phyloP scores from a whole-genome alignment of 2,888 invertebrate genomes.

The Lathronympha strigana region DNA sequence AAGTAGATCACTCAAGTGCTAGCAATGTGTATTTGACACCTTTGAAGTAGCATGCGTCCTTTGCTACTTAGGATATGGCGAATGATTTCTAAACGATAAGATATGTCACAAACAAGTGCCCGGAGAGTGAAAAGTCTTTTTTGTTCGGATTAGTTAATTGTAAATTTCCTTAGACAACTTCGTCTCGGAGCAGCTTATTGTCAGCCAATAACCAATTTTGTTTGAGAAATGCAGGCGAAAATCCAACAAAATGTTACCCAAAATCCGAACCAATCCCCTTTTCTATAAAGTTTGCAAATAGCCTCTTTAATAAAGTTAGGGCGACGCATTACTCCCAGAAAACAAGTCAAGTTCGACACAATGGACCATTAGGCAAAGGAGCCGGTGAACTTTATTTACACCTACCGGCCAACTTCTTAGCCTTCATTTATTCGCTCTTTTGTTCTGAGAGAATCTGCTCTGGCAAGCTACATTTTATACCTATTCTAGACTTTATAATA shows the following conservation, averaged over 20 bases:
- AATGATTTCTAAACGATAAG: no score
- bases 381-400: conserved; percentile 69
- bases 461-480: conserved; percentile 6
- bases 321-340: conserved; percentile 43
- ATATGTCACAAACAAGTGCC: no score
- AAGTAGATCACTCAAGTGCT: no score
- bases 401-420: conserved; percentile 42
- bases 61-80: no score
- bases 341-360: conserved; percentile 59
- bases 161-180: background rate
- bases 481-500: background rate
- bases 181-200: conserved; percentile 5
- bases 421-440: conserved; percentile 43
- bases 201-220: conserved; percentile 30
- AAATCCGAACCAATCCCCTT: conserved; percentile 38
- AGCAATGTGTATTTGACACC: no score
- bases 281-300: conserved; percentile 40
- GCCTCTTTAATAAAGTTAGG: conserved; percentile 57
- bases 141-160: background rate
- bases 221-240: conserved; percentile 15
- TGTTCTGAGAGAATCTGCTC: conserved; percentile 29
- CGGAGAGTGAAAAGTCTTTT: background rate
- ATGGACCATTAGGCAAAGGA: conserved; percentile 67
- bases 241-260: conserved; percentile 31
- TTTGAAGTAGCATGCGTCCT: no score